A percentile compares a stretch with the other conserved stretches of the same genome.
phyloP scores from a whole-genome alignment of 2,113 vertebrate genomes.

The Paedocypris sp. region DNA sequence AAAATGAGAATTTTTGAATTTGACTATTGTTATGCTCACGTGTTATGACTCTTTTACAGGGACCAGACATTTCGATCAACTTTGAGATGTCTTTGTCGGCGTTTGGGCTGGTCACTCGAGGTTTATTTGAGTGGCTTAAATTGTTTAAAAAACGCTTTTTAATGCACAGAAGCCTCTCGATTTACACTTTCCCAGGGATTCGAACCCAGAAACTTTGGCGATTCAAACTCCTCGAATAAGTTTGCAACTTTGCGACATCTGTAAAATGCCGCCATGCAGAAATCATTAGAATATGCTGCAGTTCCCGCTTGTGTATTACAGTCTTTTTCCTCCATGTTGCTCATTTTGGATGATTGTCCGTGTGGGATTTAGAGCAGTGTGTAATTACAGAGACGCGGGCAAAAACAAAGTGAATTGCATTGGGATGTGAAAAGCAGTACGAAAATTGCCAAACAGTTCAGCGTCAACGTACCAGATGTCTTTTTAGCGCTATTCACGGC shows the following conservation, averaged over 20 bases:
- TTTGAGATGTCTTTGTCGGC: too few relatives aligned
- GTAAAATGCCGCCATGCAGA: background rate
- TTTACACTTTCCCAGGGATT: too few relatives aligned
- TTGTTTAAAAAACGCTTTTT: too few relatives aligned
- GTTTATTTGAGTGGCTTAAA: too few relatives aligned
- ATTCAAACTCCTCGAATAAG: too few relatives aligned
- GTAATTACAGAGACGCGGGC: constrained; percentile 15
- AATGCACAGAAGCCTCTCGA: too few relatives aligned
- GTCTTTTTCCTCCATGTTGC: background rate
- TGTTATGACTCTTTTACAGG: too few relatives aligned
- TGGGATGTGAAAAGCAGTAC: constrained; percentile 8
- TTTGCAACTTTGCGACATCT: constrained; percentile 3
- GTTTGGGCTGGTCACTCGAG: too few relatives aligned
- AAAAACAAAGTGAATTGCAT: constrained; percentile 17
- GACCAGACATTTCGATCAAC: too few relatives aligned
- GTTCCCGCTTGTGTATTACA: background rate
- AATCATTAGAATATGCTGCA: constrained; percentile 1
- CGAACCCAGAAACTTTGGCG: too few relatives aligned
- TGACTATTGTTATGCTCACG: too few relatives aligned
- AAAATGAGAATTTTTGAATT: too few relatives aligned
- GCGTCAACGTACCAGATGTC: constrained; percentile 22
- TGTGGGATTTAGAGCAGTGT: background rate
- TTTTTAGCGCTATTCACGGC: constrained; percentile 3
- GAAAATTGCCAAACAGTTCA: constrained; percentile 13
- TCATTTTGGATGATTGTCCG: constrained; percentile 21